These are phyloP conservation scores for Synanthedon myopaeformis DNA, from an alignment of 2,888 invertebrate genomes.

Conservation along the genomic window DNA sequence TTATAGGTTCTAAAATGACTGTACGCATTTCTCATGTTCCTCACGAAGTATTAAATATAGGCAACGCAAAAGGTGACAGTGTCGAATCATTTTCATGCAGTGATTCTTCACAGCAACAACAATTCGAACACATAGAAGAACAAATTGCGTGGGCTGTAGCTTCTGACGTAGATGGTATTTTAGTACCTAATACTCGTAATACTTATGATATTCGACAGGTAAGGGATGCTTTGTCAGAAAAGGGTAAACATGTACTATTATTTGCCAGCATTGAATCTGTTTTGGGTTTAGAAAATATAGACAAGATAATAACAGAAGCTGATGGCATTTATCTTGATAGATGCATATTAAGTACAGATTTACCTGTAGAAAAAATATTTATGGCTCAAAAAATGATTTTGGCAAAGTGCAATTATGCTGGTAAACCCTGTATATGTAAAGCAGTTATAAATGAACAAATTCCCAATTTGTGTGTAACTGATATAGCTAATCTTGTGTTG, in stretches of 20 bases:
- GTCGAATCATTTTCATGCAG: constrained; percentile 38
- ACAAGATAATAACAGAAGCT: constrained; percentile 79
- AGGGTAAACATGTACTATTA: constrained; percentile 53
- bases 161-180: constrained; percentile 51
- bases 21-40: constrained; percentile 66
- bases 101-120: constrained; percentile 76
- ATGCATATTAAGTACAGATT: constrained; percentile 85
- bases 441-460: constrained; percentile 86
- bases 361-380: constrained; percentile 89
- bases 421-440: constrained; percentile 92
- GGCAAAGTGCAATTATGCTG: constrained; percentile 83
- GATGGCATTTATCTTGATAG: constrained; percentile 93
- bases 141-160: constrained; percentile 56
- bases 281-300: constrained; percentile 63
- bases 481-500: constrained; percentile 91
- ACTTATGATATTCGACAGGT: constrained; percentile 37
- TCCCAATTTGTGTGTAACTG: constrained; percentile 80
- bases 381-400: constrained; percentile 89
- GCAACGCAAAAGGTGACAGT: constrained; percentile 48
- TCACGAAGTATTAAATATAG: constrained; percentile 40
- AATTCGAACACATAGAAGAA: constrained; percentile 74
- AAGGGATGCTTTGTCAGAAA: constrained; percentile 37
- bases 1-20: constrained; percentile 59
- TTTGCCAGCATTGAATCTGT: constrained; percentile 50
- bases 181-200: constrained; percentile 42